phyloP scores from a whole-genome alignment of 1,140 invertebrate species.

The Monochamus saltuarius region DNA sequence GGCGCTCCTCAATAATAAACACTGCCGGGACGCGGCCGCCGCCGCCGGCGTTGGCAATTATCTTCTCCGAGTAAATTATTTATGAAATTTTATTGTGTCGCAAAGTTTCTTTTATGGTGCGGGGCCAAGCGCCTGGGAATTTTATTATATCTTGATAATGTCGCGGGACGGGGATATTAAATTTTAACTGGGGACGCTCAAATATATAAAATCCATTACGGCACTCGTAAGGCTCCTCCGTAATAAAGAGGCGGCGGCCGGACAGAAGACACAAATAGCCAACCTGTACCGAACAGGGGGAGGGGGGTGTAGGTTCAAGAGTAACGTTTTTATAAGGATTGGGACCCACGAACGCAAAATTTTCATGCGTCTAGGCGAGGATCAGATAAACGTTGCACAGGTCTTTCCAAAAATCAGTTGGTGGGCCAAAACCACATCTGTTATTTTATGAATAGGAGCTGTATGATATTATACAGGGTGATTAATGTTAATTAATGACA shows the following conservation, averaged over 20 bases:
- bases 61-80: slow-evolving; percentile 16
- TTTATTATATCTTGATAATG: slow-evolving; percentile 24
- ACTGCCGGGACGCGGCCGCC: background rate
- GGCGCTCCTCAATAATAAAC: slow-evolving; percentile 20
- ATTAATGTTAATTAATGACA: too few relatives aligned
- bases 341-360: too few relatives aligned
- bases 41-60: slow-evolving; percentile 11
- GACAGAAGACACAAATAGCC: too few relatives aligned
- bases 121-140: slow-evolving; percentile 6
- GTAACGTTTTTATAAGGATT: too few relatives aligned
- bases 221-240: background rate
- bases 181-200: slow-evolving; percentile 6
- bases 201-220: slow-evolving; percentile 5
- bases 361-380: too few relatives aligned
- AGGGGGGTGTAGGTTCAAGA: too few relatives aligned
- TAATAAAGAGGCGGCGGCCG: background rate
- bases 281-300: too few relatives aligned
- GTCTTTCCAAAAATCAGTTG: too few relatives aligned
- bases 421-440: too few relatives aligned
- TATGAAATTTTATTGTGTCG: slow-evolving; percentile 22
- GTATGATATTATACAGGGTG: too few relatives aligned
- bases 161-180: slow-evolving; percentile 12
- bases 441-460: too few relatives aligned
- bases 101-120: slow-evolving; percentile 13
- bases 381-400: too few relatives aligned